Evolutionary conservation across 2,113 vertebrate genomes (phyloP), one percentile per base, ranked within the genome.

Genomic region (Numida meleagris): DNA sequence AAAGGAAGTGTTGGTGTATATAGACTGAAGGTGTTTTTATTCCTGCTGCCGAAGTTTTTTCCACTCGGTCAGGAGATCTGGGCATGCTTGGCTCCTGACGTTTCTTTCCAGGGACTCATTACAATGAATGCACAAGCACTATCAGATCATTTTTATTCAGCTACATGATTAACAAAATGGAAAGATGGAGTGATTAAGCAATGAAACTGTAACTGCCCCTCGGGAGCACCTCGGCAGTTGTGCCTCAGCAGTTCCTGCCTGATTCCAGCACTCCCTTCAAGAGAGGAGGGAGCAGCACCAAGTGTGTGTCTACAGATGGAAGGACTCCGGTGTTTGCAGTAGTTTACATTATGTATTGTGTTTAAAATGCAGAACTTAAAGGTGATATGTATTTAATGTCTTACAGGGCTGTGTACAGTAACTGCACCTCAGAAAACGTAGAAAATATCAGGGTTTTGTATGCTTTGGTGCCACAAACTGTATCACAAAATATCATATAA

Each of bases 141-240:
- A 88, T 62, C 76, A 62, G 78, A 75, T 96, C 14, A 10, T 65
- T 95, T 75, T 80, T 94, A 68, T 76, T 50, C 82, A 92, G 31
- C 79, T 91, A 13, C 10, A 10, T 80, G 94, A 82, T 94, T 89
- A 96, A 88, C 34, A 63, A 76, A 86, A 82, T 10, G 51, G 75
- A 72, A 96, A 82, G 40, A 53, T 75, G 84, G 48, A 74, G 48
- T 93, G 81, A 92, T 82, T 93, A 92, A 92, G 67, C 89, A 42
- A 45, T 87, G 81, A 90, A 93, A 85, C 66, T 86, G 16, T 90
- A 94, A 75, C 58, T 76, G 3, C 90, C 75, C 75, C 88, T 31
- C 5, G 71, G 81, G 71, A 95, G 10, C 67, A 61, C 38, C 79
- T 88, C 72, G 45, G 38, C 55, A 83, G 62, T 65, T 90, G 72